Conservation (phyloP, 2,888 invertebrate species). For the Clostera curtula region DNA sequence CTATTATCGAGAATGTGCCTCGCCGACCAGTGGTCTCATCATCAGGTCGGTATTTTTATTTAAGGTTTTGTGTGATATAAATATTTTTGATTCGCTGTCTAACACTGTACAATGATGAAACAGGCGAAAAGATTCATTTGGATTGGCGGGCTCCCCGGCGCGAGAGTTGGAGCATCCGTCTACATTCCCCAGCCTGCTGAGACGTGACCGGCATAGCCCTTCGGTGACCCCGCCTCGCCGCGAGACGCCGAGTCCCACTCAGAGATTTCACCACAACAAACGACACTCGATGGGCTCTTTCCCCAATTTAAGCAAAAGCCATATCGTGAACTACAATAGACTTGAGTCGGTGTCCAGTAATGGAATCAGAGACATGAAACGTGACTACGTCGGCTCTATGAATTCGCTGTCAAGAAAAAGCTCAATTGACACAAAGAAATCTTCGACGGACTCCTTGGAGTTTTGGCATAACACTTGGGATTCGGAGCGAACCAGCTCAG, state of each 20-base stretch:
- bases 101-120: conserved; percentile 29
- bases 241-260: conserved; percentile 65
- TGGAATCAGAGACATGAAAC: conserved; percentile 63
- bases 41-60: conserved; percentile 49
- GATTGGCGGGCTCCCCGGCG: conserved; percentile 72
- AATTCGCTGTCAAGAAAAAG: conserved; percentile 66
- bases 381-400: conserved; percentile 69
- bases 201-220: conserved; percentile 74
- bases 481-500: conserved; percentile 77
- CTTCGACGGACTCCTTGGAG: conserved; percentile 83
- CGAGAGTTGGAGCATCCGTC: conserved; percentile 81
- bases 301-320: conserved; percentile 53
- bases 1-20: conserved; percentile 72
- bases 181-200: conserved; percentile 79
- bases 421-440: conserved; percentile 65
- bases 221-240: conserved; percentile 64
- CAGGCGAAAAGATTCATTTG: conserved; percentile 77
- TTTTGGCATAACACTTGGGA: conserved; percentile 82
- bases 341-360: conserved; percentile 55
- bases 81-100: conserved; percentile 2
- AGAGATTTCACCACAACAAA: conserved; percentile 47
- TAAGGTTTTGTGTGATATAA: conserved; percentile 4
- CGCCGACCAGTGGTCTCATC: conserved; percentile 62
- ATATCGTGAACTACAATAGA: conserved; percentile 57
- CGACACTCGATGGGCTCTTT: conserved; percentile 65